These are phyloP conservation scores for Hemaris fuciformis DNA, from an alignment of 2,888 invertebrate genomes.

Conservation along the genomic window DNA sequence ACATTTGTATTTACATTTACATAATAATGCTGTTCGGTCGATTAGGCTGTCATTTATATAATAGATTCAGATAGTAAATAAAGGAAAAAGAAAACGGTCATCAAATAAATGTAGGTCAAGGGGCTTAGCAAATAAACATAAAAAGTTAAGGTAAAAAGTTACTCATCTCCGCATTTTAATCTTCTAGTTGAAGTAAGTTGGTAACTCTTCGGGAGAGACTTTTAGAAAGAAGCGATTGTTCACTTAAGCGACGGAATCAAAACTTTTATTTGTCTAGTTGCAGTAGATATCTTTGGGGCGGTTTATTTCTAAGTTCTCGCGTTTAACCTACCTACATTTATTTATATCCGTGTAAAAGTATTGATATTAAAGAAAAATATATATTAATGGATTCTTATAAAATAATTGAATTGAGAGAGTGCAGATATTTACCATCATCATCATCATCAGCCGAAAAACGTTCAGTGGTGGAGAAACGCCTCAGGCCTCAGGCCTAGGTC, in stretches of 20 bases:
- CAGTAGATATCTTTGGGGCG: neutral
- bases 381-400: too few species aligned
- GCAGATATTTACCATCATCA: too few species aligned
- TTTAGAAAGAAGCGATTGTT: neutral
- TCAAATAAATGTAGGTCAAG: neutral
- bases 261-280: neutral
- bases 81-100: neutral
- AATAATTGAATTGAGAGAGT: too few species aligned
- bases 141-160: neutral
- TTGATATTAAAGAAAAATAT: too few species aligned
- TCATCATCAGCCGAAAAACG: too few species aligned
- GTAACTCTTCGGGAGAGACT: neutral
- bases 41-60: neutral
- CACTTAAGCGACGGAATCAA: neutral
- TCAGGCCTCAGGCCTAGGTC: too few species aligned
- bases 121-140: neutral
- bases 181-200: neutral
- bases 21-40: too few species aligned
- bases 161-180: neutral
- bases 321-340: neutral
- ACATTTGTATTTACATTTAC: too few species aligned
- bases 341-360: too few species aligned
- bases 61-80: neutral
- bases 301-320: neutral
- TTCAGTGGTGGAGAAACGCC: too few species aligned